Conservation (phyloP, 1,140 invertebrate species). For the Nephila pilipes region DNA sequence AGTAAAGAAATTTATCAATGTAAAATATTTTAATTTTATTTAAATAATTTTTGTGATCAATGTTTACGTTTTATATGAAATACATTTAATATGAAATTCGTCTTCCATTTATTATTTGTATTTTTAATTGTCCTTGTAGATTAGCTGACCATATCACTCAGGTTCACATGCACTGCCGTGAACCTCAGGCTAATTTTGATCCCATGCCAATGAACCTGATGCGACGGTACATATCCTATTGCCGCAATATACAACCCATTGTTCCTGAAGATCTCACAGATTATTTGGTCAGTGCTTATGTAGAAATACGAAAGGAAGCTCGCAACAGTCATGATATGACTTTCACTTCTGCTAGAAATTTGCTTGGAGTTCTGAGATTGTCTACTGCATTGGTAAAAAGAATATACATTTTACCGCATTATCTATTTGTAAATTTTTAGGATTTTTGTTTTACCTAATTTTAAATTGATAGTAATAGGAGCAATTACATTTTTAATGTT, state of each 20-base stretch:
- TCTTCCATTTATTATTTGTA: neutral
- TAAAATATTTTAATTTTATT: no score
- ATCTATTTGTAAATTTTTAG: no score
- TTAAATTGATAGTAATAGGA: no score
- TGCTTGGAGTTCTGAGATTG: slow-evolving; percentile 95
- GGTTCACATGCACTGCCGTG: slow-evolving; percentile 95
- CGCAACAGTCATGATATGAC: slow-evolving; percentile 94
- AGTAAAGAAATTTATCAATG: no score
- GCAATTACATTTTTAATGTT: no score
- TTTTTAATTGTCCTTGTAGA: slow-evolving; percentile 81
- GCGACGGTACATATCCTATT: slow-evolving; percentile 95
- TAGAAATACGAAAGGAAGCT: slow-evolving; percentile 95
- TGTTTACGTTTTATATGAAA: no score
- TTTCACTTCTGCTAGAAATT: slow-evolving; percentile 96
- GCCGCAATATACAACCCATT: slow-evolving; percentile 92
- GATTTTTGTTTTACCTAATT: no score
- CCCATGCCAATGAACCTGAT: slow-evolving; percentile 96
- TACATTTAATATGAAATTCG: no score
- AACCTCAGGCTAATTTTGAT: slow-evolving; percentile 89
- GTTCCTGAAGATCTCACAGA: slow-evolving; percentile 94
- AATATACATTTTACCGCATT: no score
- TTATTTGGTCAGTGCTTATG: slow-evolving; percentile 95
- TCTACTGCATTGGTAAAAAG: slow-evolving; percentile 91
- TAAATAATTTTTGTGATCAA: no score
- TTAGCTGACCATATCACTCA: slow-evolving; percentile 98